Conservation (phyloP, 1,140 invertebrate genomes). For the Microplitis demolitor region DNA sequence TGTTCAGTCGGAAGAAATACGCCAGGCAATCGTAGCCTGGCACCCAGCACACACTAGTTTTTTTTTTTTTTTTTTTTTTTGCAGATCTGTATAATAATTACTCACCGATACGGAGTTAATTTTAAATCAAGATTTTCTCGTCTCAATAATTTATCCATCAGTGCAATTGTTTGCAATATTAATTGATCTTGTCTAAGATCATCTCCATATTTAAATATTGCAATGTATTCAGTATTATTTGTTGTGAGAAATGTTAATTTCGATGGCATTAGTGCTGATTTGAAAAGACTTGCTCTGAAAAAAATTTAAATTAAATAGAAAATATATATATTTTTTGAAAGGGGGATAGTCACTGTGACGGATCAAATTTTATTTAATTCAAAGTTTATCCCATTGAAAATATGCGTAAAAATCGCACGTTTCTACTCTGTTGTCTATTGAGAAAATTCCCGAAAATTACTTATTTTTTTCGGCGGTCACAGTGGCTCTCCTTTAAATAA, state of each 20-base stretch:
- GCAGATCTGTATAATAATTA: background rate
- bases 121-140: slow-evolving; percentile 95
- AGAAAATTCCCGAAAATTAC: too few species aligned
- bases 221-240: slow-evolving; percentile 86
- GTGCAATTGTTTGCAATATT: slow-evolving; percentile 94
- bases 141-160: slow-evolving; percentile 96
- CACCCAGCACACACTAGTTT: too few species aligned
- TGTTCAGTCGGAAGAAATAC: background rate
- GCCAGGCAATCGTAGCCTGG: background rate
- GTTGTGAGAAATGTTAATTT: slow-evolving; percentile 89
- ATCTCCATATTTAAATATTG: slow-evolving; percentile 98
- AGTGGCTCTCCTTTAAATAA: too few species aligned
- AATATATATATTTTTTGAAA: background rate
- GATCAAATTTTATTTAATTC: too few species aligned
- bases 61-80: too few species aligned
- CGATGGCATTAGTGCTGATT: slow-evolving; percentile 97
- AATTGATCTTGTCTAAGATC: slow-evolving; percentile 99
- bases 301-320: slow-evolving; percentile 23
- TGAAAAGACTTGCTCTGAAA: slow-evolving; percentile 85
- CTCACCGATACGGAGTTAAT: slow-evolving; percentile 87
- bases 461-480: too few species aligned
- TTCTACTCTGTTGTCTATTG: too few species aligned
- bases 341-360: too few species aligned
- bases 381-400: too few species aligned
- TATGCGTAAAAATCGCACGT: too few species aligned